Evolutionary conservation across 1,140 invertebrate genomes (phyloP).

Genomic region (Caerostris extrusa): DNA sequence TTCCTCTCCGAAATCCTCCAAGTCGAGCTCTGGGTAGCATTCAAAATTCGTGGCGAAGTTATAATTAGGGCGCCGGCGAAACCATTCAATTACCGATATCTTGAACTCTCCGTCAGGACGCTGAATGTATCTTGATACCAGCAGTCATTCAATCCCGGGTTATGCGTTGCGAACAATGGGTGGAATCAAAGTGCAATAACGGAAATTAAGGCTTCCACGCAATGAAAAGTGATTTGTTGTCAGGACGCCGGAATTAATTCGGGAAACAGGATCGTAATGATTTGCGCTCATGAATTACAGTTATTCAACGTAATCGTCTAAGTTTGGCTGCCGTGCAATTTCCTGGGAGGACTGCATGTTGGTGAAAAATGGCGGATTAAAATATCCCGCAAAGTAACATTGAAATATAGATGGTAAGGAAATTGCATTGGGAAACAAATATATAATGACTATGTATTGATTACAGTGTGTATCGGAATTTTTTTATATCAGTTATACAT

Average conservation of each 20-base stretch:
- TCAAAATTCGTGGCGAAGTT: background rate
- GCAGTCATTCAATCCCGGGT: background rate
- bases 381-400: too few species aligned
- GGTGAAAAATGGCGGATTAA: too few species aligned
- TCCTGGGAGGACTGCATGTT: background rate
- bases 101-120: background rate
- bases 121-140: background rate
- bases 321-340: background rate
- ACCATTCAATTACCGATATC: background rate
- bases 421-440: too few species aligned
- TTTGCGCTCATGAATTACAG: background rate
- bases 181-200: background rate
- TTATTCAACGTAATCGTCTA: background rate
- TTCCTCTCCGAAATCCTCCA: background rate
- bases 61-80: background rate
- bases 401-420: too few species aligned
- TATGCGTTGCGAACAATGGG: background rate
- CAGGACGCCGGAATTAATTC: slow-evolving; percentile 11
- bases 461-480: too few species aligned
- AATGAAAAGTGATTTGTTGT: background rate
- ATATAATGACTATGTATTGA: too few species aligned
- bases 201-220: background rate
- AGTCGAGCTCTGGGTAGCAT: background rate
- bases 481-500: too few species aligned
- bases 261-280: background rate